These are phyloP conservation scores for Hemithea aestivaria DNA, from an alignment of 2,888 invertebrate species.

Conservation along the genomic window DNA sequence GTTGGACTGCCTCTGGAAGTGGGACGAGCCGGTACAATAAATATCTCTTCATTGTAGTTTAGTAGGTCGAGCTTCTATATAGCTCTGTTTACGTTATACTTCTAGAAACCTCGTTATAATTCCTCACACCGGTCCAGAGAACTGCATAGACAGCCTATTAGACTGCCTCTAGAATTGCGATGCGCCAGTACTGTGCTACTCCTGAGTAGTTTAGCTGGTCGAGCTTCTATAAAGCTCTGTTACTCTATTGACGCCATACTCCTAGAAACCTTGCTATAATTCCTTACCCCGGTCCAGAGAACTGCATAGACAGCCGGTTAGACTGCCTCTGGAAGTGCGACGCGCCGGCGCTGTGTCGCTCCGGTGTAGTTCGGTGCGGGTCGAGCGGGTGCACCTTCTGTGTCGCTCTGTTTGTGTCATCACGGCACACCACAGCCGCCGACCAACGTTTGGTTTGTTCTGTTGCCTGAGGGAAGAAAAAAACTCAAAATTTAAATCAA, in stretches of 20 bases:
- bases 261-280: no score
- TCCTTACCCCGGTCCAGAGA: constrained; percentile 86
- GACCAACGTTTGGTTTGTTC: constrained; percentile 90
- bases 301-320: constrained; percentile 91
- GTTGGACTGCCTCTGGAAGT: constrained; percentile 80
- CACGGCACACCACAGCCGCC: constrained; percentile 87
- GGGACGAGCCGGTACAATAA: constrained; percentile 36
- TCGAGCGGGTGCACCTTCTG: constrained; percentile 55
- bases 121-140: constrained; percentile 86
- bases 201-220: no score
- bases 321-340: constrained; percentile 76
- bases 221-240: no score
- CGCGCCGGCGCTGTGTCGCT: constrained; percentile 44
- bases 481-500: background rate
- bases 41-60: constrained; percentile 48
- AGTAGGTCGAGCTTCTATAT: constrained; percentile 53
- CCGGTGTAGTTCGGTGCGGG: constrained; percentile 43
- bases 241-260: no score
- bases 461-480: constrained; percentile 46
- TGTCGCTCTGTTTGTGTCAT: constrained; percentile 59
- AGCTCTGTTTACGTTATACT: constrained; percentile 60
- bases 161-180: constrained; percentile 76
- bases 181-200: constrained; percentile 32
- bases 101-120: no score
- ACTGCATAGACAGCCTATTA: constrained; percentile 91